Evolutionary conservation across 1,140 invertebrate genomes (phyloP).

Genomic region (Drosophila pseudoananassae): DNA sequence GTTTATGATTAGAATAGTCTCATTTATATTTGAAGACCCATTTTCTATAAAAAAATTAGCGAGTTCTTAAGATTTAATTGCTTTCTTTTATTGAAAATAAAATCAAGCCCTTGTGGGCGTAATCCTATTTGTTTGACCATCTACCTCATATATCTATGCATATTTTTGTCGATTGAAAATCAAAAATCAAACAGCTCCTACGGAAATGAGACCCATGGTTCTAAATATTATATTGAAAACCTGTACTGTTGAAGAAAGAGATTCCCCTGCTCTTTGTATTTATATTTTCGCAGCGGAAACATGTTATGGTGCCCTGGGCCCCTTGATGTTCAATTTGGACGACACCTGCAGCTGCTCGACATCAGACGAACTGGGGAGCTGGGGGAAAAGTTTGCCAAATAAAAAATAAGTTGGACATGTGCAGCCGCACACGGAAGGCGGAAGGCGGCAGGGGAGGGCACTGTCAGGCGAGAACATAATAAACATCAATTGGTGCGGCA

Average conservation of each 20-base stretch:
- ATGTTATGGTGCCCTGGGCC: conserved; percentile 7
- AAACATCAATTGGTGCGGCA: conserved; percentile 62
- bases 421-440: conserved; percentile 10
- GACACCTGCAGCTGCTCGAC: conserved; percentile 58
- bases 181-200: too few species aligned
- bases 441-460: not conserved
- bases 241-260: not conserved
- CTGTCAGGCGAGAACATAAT: conserved; percentile 38
- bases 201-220: too few species aligned
- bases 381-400: conserved; percentile 27
- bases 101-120: too few species aligned
- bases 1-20: too few species aligned
- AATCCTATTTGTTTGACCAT: too few species aligned
- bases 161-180: too few species aligned
- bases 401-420: conserved; percentile 24
- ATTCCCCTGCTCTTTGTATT: conserved; percentile 2
- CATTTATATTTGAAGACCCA: too few species aligned
- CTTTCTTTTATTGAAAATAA: too few species aligned
- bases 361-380: conserved; percentile 1
- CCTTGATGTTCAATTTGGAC: conserved; percentile 19
- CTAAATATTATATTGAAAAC: not conserved
- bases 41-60: too few species aligned
- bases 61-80: too few species aligned
- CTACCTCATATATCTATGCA: too few species aligned
- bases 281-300: conserved; percentile 46